Conservation (phyloP, 2,888 invertebrate species). For the Nasonia oneida region DNA sequence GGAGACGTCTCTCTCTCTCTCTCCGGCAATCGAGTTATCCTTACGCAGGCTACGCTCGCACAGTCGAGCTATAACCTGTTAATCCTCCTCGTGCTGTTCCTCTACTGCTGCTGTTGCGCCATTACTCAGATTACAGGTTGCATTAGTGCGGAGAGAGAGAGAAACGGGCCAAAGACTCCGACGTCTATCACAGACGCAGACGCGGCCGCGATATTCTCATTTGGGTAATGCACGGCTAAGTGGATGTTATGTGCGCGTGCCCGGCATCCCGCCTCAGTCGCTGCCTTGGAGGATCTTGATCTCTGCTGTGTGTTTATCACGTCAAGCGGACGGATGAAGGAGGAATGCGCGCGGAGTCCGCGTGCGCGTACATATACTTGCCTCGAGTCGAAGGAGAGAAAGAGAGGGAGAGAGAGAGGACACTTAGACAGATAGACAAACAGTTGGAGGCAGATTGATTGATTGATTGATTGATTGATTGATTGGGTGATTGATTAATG, state of each 20-base stretch:
- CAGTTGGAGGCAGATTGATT: constrained; percentile 31
- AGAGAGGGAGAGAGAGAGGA: neutral
- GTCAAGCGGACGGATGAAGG: constrained; percentile 8
- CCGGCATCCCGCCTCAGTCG: constrained; percentile 25
- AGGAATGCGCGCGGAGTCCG: neutral
- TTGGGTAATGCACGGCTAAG: constrained; percentile 76
- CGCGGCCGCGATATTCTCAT: constrained; percentile 71
- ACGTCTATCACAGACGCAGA: constrained; percentile 8
- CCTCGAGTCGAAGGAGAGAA: neutral
- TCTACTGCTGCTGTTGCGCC: constrained; percentile 62
- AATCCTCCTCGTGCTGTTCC: constrained; percentile 68
- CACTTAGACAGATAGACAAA: constrained; percentile 43
- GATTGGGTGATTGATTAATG: neutral
- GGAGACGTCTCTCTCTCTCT: neutral
- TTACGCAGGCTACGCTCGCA: neutral
- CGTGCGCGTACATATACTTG: neutral
- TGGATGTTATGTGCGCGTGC: constrained; percentile 70
- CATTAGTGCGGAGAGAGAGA: constrained; percentile 65
- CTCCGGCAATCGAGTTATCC: constrained; percentile 53
- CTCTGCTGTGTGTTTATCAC: neutral
- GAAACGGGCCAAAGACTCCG: neutral
- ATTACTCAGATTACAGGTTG: constrained; percentile 73
- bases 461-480: constrained; percentile 48
- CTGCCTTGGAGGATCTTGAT: constrained; percentile 32
- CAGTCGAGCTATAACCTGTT: constrained; percentile 9